Evolutionary conservation across 2,797 vertebrate species (phyloP).

Genomic region (Lemur catta): DNA sequence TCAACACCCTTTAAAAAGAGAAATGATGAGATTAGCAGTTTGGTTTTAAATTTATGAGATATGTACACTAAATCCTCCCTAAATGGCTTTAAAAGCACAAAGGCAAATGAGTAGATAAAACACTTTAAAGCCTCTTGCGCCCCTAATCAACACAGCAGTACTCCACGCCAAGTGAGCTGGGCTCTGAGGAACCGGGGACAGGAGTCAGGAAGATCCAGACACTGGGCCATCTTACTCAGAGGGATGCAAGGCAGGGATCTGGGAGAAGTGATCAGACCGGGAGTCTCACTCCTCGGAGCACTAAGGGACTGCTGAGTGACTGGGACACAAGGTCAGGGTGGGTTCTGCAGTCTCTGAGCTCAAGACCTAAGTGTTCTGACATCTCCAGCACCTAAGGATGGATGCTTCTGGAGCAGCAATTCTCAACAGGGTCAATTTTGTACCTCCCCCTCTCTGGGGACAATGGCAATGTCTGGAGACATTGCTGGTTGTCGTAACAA

Average conservation of each 20-base stretch:
- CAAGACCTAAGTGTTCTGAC: not conserved
- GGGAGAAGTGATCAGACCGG: not conserved
- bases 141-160: not conserved
- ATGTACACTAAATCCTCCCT: not conserved
- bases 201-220: not conserved
- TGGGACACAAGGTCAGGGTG: not conserved
- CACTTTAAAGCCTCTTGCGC: not conserved
- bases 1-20: constrained; percentile 83
- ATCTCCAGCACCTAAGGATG: not conserved
- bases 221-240: not conserved
- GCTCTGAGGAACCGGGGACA: not conserved
- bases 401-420: not conserved
- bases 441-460: not conserved
- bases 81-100: constrained; percentile 21
- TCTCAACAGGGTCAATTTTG: not conserved
- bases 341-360: not conserved
- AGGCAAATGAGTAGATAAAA: constrained; percentile 9
- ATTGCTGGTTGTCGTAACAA: not conserved
- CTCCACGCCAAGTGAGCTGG: not conserved
- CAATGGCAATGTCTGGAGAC: not conserved
- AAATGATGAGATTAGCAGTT: constrained; percentile 49
- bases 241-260: not conserved
- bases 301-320: not conserved
- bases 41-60: constrained; percentile 7
- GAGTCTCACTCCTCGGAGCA: not conserved